Evolutionary conservation across 2,888 invertebrate species (phyloP).

Genomic region (Xestia sexstrigata): DNA sequence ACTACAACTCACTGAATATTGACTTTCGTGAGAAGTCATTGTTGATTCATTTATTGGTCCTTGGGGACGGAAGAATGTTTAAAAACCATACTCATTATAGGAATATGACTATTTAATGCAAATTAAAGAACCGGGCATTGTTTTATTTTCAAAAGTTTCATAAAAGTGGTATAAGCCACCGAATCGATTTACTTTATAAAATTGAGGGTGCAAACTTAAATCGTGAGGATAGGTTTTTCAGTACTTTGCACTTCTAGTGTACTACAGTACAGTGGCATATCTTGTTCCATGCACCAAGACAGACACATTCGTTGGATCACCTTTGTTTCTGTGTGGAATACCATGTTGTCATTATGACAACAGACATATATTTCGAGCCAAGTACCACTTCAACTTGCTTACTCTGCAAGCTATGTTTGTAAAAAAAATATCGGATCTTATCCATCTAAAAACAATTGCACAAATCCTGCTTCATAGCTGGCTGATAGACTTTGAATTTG

Average conservation of each 20-base stretch:
- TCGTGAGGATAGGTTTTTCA: not conserved
- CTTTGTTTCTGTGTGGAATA: not conserved
- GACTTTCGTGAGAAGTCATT: conserved; percentile 71
- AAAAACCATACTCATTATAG: not conserved
- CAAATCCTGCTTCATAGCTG: too few relatives aligned
- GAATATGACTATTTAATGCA: not conserved
- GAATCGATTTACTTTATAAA: not conserved
- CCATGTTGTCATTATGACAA: too few relatives aligned
- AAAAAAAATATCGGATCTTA: too few relatives aligned
- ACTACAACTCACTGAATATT: conserved; percentile 69
- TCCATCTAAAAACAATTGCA: too few relatives aligned
- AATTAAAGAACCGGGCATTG: not conserved
- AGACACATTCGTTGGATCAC: not conserved
- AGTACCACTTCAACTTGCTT: too few relatives aligned
- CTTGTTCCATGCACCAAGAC: not conserved
- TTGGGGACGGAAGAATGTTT: conserved; percentile 13
- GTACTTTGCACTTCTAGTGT: not conserved
- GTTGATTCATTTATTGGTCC: conserved; percentile 48
- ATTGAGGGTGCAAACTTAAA: not conserved
- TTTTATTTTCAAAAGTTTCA: not conserved
- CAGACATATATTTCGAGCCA: too few relatives aligned
- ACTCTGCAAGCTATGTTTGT: too few relatives aligned
- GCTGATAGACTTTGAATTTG: too few relatives aligned
- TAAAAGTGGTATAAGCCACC: not conserved
- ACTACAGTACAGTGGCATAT: not conserved